phyloP scores from a whole-genome alignment of 1,140 invertebrate species.

The Diuraphis noxia region DNA sequence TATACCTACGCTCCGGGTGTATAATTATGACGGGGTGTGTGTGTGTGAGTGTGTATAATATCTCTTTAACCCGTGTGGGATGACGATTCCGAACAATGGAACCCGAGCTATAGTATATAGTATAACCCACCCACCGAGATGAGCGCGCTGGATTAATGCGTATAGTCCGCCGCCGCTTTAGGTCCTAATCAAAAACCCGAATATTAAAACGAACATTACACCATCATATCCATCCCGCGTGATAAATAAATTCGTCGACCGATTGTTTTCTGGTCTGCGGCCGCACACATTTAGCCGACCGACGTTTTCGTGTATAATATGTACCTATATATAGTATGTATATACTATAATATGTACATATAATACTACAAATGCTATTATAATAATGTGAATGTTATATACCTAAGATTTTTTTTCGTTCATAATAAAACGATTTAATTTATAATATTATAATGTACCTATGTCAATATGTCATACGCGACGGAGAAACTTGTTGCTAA shows the following conservation, averaged over 20 bases:
- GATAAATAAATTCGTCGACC: slow-evolving; percentile 34
- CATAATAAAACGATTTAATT: no score
- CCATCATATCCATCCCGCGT: not conserved
- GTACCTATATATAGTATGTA: no score
- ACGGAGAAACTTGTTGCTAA: not conserved
- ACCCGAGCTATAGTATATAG: slow-evolving; percentile 1
- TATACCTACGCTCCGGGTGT: not conserved
- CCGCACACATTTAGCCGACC: not conserved
- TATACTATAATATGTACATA: not conserved
- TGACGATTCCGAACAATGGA: slow-evolving; percentile 35
- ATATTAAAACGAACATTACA: slow-evolving; percentile 19
- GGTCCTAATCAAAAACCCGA: slow-evolving; percentile 38
- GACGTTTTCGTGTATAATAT: not conserved
- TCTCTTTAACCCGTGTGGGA: slow-evolving; percentile 39
- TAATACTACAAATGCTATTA: no score
- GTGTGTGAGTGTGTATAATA: not conserved
- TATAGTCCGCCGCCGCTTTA: not conserved
- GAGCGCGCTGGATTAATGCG: slow-evolving; percentile 13
- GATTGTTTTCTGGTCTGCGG: not conserved
- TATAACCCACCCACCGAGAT: slow-evolving; percentile 41
- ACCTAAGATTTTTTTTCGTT: no score
- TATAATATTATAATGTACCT: not conserved
- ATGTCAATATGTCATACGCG: not conserved
- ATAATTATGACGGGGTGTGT: slow-evolving; percentile 29
- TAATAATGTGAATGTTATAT: no score